Percentiles rank a stretch among this genome's conserved stretches.
Conservation (phyloP, 2,888 invertebrate species). For the Exocentrus adspersus region DNA sequence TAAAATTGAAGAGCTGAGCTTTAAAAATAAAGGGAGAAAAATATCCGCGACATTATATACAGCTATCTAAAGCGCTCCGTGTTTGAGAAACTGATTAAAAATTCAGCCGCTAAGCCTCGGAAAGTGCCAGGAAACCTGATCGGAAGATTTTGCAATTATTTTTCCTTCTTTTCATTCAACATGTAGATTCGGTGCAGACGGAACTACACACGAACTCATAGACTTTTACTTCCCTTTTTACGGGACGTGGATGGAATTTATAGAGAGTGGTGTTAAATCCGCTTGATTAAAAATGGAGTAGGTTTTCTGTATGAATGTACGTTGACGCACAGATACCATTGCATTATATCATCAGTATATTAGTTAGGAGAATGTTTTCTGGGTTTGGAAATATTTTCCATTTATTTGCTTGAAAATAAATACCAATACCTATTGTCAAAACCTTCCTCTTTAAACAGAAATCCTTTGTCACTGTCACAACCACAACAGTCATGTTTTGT, state of each 20-base stretch:
- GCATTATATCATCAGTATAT: too few species aligned
- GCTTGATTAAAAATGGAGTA: neutral
- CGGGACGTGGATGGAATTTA: conserved; percentile 4
- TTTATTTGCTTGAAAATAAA: too few species aligned
- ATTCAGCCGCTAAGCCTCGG: conserved; percentile 62
- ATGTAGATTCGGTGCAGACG: conserved; percentile 34
- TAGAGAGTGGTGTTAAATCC: neutral
- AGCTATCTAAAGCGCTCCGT: conserved; percentile 51
- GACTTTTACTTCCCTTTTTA: conserved; percentile 22
- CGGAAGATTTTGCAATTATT: conserved; percentile 62
- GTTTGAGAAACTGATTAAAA: conserved; percentile 65
- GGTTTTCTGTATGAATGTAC: neutral
- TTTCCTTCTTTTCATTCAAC: conserved; percentile 55
- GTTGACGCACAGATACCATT: too few species aligned
- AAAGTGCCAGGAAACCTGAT: conserved; percentile 61
- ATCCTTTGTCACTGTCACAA: too few species aligned
- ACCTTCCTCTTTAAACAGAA: too few species aligned
- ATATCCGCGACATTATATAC: conserved; percentile 43
- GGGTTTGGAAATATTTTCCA: too few species aligned
- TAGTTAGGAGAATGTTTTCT: too few species aligned
- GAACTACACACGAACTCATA: conserved; percentile 33
- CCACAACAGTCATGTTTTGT: too few species aligned
- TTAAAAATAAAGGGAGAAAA: conserved; percentile 57
- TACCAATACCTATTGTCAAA: too few species aligned
- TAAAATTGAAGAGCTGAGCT: conserved; percentile 57